Conservation (phyloP, 2,797 vertebrate species). For the Betta splendens region DNA sequence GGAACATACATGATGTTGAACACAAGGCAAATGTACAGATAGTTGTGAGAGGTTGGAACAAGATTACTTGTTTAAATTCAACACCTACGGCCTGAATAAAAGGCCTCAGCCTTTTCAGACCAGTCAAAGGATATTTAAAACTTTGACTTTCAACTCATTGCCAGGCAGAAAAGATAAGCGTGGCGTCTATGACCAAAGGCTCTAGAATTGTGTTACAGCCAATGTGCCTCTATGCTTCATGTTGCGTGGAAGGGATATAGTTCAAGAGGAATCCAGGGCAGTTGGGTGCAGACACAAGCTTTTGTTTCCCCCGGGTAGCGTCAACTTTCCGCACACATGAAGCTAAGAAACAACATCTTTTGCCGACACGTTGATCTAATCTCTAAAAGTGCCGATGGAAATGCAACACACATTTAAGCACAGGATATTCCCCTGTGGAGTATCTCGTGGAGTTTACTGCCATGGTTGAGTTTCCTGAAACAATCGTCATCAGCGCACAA, state of each 20-base stretch:
- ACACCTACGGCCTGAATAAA: slow-evolving; percentile 13
- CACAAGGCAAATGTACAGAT: slow-evolving; percentile 7
- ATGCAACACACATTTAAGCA: slow-evolving; percentile 56
- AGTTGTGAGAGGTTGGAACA: slow-evolving; percentile 19
- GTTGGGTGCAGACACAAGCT: slow-evolving; percentile 30
- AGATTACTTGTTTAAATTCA: slow-evolving; percentile 42
- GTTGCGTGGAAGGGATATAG: slow-evolving; percentile 23
- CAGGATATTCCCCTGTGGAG: slow-evolving; percentile 66
- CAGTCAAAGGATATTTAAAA: slow-evolving; percentile 57
- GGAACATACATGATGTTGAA: slow-evolving; percentile 20
- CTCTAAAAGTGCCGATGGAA: slow-evolving; percentile 64
- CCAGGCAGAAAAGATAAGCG: slow-evolving; percentile 36
- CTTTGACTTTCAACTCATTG: slow-evolving; percentile 47
- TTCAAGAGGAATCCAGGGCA: slow-evolving; percentile 38
- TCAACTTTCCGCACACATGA: slow-evolving; percentile 57
- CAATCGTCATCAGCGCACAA: slow-evolving; percentile 33
- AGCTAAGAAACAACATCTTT: slow-evolving; percentile 46
- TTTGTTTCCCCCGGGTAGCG: slow-evolving; percentile 48
- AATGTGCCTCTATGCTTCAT: slow-evolving; percentile 31
- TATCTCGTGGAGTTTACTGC: slow-evolving; percentile 55
- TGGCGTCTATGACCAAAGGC: slow-evolving; percentile 34
- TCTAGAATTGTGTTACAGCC: slow-evolving; percentile 39
- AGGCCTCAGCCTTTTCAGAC: slow-evolving; percentile 18
- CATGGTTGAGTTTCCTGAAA: slow-evolving; percentile 48
- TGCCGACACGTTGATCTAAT: slow-evolving; percentile 60